A percentile compares a stretch with the other conserved stretches of the same genome.
These are phyloP conservation scores for Drosophila mettleri DNA, from an alignment of 2,888 invertebrate species.

Conservation along the genomic window DNA sequence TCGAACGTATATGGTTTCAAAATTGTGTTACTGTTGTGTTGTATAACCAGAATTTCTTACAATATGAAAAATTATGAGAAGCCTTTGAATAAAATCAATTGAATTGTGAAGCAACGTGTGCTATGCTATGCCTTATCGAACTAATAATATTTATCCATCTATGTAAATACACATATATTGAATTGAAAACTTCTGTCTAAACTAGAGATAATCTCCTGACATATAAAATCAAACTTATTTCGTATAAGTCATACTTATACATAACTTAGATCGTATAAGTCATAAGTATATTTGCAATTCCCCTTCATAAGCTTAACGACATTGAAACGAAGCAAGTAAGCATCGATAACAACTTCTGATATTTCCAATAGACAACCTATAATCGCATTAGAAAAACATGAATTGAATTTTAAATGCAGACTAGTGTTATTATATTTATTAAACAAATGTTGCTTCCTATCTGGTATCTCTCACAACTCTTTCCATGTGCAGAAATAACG, in stretches of 20 bases:
- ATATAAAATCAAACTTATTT: neutral
- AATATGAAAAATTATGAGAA: constrained; percentile 24
- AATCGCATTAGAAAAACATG: constrained; percentile 14
- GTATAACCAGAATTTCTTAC: constrained; percentile 58
- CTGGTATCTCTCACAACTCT: constrained; percentile 12
- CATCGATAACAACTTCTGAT: constrained; percentile 12
- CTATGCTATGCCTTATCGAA: constrained; percentile 17
- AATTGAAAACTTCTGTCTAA: constrained; percentile 9
- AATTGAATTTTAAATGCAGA: constrained; percentile 55
- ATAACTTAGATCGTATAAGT: too few relatives aligned
- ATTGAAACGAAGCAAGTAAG: neutral
- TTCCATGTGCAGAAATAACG: constrained; percentile 48
- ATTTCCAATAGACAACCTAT: neutral
- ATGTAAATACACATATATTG: neutral
- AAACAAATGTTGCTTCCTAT: constrained; percentile 11
- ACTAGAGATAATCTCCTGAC: neutral
- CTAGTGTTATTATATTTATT: constrained; percentile 26
- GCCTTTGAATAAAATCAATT: constrained; percentile 10
- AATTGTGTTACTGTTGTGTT: constrained; percentile 44
- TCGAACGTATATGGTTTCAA: constrained; percentile 38
- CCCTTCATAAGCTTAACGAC: neutral
- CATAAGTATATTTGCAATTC: too few relatives aligned
- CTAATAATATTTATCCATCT: neutral
- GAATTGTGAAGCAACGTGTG: constrained; percentile 26
- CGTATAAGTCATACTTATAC: too few relatives aligned